These are phyloP conservation scores for Mylabris sibirica DNA, from an alignment of 2,888 invertebrate species.

Conservation along the genomic window DNA sequence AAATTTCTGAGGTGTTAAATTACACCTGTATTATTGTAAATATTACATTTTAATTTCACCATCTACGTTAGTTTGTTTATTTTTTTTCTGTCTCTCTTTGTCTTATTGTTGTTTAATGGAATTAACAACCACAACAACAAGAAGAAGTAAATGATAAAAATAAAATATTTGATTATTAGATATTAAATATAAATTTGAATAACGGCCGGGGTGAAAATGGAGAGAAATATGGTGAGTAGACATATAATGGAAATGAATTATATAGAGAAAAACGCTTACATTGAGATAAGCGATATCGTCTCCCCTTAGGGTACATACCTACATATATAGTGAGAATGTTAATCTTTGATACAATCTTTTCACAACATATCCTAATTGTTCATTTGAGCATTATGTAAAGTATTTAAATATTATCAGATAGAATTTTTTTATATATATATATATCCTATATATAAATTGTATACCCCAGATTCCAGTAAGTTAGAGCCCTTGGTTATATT, in stretches of 20 bases:
- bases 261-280: not conserved
- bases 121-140: not conserved
- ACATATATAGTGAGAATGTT: not conserved
- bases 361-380: conserved; percentile 22
- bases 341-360: conserved; percentile 22
- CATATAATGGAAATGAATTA: conserved; percentile 7
- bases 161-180: not conserved
- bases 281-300: conserved; percentile 3
- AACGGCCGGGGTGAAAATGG: not conserved
- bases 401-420: conserved; percentile 1
- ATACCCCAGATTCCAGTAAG: not conserved
- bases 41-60: not conserved
- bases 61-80: not conserved
- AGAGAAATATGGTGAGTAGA: not conserved
- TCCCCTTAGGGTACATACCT: not conserved
- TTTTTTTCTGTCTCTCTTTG: no score
- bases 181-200: not conserved
- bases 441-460: no score
- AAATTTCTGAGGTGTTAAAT: conserved; percentile 13
- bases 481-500: not conserved
- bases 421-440: not conserved
- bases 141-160: not conserved
- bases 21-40: not conserved
- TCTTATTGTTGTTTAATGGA: not conserved
- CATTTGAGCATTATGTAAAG: conserved; percentile 1